Conservation (phyloP, 2,888 invertebrate species). For the Molanna angustata region DNA sequence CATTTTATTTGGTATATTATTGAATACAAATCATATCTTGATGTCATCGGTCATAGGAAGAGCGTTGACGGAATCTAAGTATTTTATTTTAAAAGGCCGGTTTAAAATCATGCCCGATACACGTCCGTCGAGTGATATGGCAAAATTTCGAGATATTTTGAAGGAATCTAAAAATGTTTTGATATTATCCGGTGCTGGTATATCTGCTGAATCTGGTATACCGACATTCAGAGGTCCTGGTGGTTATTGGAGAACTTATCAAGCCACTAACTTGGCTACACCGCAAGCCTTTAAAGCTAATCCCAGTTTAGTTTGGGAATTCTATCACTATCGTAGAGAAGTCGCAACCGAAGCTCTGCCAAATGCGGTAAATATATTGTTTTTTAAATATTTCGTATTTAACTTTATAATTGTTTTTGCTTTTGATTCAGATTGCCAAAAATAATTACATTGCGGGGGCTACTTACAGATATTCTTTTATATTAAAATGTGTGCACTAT, state of each 20-base stretch:
- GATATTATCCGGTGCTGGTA: constrained; percentile 73
- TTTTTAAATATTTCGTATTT: too few relatives aligned
- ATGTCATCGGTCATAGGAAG: constrained; percentile 19
- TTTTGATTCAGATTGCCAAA: too few relatives aligned
- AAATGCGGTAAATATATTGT: constrained; percentile 56
- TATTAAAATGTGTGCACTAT: too few relatives aligned
- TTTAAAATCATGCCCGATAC: constrained; percentile 26
- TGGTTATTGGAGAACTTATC: constrained; percentile 78
- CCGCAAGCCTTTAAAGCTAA: constrained; percentile 67
- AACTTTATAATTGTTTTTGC: too few relatives aligned
- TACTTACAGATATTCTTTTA: too few relatives aligned
- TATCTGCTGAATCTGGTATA: constrained; percentile 82
- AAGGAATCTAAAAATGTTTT: constrained; percentile 62
- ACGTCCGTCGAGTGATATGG: constrained; percentile 45
- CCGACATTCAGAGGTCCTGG: constrained; percentile 83
- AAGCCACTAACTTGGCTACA: constrained; percentile 64
- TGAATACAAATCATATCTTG: constrained; percentile 1
- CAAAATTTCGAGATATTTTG: constrained; percentile 57
- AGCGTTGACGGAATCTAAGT: constrained; percentile 10
- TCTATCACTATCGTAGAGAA: constrained; percentile 82
- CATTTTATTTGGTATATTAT: too few relatives aligned
- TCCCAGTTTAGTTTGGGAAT: constrained; percentile 86
- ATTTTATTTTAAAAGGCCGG: constrained; percentile 11
- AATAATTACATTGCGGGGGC: too few relatives aligned
- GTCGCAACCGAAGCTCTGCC: constrained; percentile 70